Evolutionary conservation across 2,888 invertebrate genomes (phyloP), one percentile per base, ranked within the genome.

Genomic region (Xylophagus ater): DNA sequence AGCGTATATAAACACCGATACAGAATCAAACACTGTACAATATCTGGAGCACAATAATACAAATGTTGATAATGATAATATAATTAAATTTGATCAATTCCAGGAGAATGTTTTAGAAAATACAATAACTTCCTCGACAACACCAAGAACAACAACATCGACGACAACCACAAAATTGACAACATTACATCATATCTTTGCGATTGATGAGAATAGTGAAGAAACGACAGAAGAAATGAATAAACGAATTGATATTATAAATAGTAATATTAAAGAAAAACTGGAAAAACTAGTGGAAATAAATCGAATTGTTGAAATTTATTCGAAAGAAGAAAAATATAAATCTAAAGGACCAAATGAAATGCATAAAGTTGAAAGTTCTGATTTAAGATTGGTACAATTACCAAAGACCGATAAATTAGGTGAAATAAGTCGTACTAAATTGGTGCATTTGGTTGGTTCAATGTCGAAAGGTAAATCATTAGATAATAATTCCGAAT

Each of bases 351-450:
- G 23, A 10, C 31, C 20, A 17, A 34, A 40, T 40, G 29, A 34
- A 20, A 40, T 21, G 15, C 34, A 4, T 6, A 66, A 71, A 15
- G 67, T 72, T 33, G 70, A 72, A 56, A 68, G 69, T 49, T 50
- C 71, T 0, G 58, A 68, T 51, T 62, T 72, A 2, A 68, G 68
- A 52, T 62, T 74, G n/a, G 76, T 76, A 54, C 70, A 69, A 45
- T 65, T 72, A 52, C 76, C 78, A 1, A 70, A 70, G 12, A 52
- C 76, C 2, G 74, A 79, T 51, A 75, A 76, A 64, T 72, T 81
- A 44, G 80, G 80, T 30, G 78, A 76, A 59, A 76, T 81, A 0
- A 80, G 76, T 55, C 69, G 80, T 47, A 74, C 73, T 23, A 78
- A 76, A 48, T 67, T 74, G 14, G 79, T 81, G 12, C 78, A 80